A percentile compares a stretch with the other conserved stretches of the same genome.
Conservation (phyloP, 2,888 invertebrate genomes). For the Erebia palarica region DNA sequence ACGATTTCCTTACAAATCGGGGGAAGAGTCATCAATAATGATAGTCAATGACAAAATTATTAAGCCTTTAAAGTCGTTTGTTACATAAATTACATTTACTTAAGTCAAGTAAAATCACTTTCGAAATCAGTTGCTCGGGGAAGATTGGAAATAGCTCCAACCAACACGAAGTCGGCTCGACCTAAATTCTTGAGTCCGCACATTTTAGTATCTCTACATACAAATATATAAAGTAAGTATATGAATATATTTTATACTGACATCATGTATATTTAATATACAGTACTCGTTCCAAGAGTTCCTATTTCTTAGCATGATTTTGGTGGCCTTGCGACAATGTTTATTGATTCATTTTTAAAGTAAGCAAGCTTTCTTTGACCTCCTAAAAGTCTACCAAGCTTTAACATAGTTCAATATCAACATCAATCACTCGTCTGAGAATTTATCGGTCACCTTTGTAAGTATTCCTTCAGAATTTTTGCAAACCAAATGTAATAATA, state of each 20-base stretch:
- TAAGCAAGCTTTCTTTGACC: too few relatives aligned
- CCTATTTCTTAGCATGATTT: neutral
- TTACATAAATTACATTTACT: neutral
- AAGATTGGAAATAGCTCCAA: conserved; percentile 70
- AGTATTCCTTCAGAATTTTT: too few relatives aligned
- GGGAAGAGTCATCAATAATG: too few relatives aligned
- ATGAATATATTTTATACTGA: conserved; percentile 13
- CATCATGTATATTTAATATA: neutral
- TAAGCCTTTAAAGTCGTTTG: too few relatives aligned
- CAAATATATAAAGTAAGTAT: conserved; percentile 6
- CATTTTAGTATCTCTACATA: conserved; percentile 39
- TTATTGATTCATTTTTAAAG: neutral
- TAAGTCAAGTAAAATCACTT: conserved; percentile 30
- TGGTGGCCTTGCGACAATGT: neutral
- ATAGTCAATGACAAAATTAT: too few relatives aligned
- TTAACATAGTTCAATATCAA: too few relatives aligned
- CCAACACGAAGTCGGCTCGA: conserved; percentile 59
- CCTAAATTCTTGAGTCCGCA: conserved; percentile 57
- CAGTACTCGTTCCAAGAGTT: neutral
- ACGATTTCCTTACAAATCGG: too few relatives aligned
- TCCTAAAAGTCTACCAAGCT: too few relatives aligned
- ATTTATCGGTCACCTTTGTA: too few relatives aligned
- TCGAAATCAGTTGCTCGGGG: conserved; percentile 48
- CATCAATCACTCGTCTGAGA: too few relatives aligned
- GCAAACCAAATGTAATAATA: too few relatives aligned